Evolutionary conservation across 2,797 vertebrate species (phyloP).

Genomic region (Myotis daubentonii): DNA sequence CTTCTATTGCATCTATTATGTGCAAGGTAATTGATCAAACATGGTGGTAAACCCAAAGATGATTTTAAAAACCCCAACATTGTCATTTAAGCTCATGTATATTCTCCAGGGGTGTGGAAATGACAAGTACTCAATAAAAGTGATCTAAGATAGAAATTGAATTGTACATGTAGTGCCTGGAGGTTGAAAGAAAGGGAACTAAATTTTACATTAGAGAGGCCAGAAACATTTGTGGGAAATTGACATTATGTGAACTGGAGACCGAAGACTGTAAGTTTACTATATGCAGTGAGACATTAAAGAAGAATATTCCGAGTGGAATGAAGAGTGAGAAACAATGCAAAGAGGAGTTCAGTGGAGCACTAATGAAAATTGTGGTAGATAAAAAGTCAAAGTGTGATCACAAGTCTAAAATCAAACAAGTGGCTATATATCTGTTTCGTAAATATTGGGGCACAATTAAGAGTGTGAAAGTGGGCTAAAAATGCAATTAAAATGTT

Average conservation of each 20-base stretch:
- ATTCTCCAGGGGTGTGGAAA: background rate
- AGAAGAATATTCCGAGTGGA: background rate
- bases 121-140: background rate
- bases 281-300: background rate
- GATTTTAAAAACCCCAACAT: background rate
- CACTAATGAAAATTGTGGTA: background rate
- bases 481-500: background rate
- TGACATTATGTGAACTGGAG: background rate
- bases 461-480: background rate
- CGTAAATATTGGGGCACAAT: background rate
- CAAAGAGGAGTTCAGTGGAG: background rate
- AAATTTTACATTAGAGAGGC: background rate
- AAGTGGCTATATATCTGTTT: background rate
- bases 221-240: background rate
- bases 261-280: background rate
- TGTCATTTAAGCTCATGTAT: slow-evolving; percentile 6
- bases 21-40: slow-evolving; percentile 2
- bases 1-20: background rate
- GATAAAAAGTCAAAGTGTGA: background rate
- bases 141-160: slow-evolving; percentile 5
- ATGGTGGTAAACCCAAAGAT: background rate
- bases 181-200: background rate
- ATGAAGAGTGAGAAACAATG: background rate
- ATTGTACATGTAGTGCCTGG: background rate
- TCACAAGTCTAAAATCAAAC: background rate